Percentiles rank a stretch among this genome's conserved stretches.
phyloP scores from a whole-genome alignment of 2,797 vertebrate genomes.

The Epinephelus awoara region DNA sequence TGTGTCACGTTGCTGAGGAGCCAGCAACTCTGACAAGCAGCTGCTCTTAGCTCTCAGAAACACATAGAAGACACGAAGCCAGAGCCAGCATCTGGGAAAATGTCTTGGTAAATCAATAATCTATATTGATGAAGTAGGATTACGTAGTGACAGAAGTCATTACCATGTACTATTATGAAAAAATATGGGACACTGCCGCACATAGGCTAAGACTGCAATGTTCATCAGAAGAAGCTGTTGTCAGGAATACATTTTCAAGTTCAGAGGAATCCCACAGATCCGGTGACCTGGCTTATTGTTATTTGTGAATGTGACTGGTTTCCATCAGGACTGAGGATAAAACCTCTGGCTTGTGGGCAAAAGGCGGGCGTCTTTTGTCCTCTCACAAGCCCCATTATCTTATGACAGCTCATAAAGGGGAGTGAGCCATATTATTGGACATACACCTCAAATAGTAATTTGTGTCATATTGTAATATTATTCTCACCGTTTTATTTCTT shows the following conservation, averaged over 20 bases:
- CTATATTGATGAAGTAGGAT: background rate
- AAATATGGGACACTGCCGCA: background rate
- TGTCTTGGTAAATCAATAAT: background rate
- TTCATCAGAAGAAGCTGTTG: constrained; percentile 48
- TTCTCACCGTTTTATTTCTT: constrained; percentile 32
- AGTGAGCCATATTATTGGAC: constrained; percentile 34
- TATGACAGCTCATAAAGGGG: constrained; percentile 51
- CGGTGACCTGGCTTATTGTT: constrained; percentile 70
- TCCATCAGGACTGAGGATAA: constrained; percentile 58
- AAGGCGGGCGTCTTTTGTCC: constrained; percentile 51
- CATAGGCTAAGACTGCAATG: constrained; percentile 16
- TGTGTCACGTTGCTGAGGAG: constrained; percentile 75
- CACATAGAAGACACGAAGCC: background rate
- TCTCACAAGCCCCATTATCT: constrained; percentile 41
- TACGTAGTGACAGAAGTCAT: background rate
- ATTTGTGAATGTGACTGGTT: constrained; percentile 66
- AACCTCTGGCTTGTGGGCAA: constrained; percentile 65
- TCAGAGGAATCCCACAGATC: constrained; percentile 69
- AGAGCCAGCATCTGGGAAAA: background rate
- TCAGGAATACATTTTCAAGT: constrained; percentile 57
- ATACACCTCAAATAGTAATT: constrained; percentile 51
- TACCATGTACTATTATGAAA: background rate
- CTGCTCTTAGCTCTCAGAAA: constrained; percentile 62
- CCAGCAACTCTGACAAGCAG: constrained; percentile 69
- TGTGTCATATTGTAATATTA: constrained; percentile 55